Conservation (phyloP, 1,140 invertebrate genomes). For the Tribolium castaneum region DNA sequence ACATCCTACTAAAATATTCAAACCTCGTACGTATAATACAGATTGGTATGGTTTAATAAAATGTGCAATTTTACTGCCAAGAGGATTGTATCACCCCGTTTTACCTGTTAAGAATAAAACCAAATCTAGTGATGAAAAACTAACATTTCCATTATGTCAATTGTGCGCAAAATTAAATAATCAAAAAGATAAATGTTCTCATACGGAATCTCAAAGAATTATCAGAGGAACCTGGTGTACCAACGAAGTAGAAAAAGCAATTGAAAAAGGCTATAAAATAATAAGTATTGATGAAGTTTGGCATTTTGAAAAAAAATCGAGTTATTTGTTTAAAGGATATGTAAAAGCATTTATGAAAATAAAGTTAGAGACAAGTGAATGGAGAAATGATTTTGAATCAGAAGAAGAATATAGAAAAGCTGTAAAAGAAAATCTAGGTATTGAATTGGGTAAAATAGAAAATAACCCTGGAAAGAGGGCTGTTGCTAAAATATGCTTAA, state of each 20-base stretch:
- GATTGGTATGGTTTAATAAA: conserved; percentile 44
- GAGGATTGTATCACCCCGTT: conserved; percentile 42
- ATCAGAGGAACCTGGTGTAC: conserved; percentile 15
- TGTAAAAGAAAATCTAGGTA: too few relatives aligned
- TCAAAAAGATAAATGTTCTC: conserved; percentile 9
- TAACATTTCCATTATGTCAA: conserved; percentile 16
- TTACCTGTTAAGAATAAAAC: conserved; percentile 42
- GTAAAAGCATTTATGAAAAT: too few relatives aligned
- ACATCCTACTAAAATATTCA: conserved; percentile 38
- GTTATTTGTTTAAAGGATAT: too few relatives aligned
- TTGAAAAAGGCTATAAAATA: conserved; percentile 5
- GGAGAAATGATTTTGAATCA: too few relatives aligned
- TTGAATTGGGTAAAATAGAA: too few relatives aligned
- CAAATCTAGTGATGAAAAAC: conserved; percentile 31
- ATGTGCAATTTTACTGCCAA: conserved; percentile 45
- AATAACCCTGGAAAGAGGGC: too few relatives aligned
- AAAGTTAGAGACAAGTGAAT: too few relatives aligned
- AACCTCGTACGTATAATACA: conserved; percentile 38
- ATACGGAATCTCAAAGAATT: conserved; percentile 12
- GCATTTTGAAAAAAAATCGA: neutral
- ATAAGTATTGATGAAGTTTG: conserved; percentile 10
- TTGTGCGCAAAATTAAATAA: conserved; percentile 12
- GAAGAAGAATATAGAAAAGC: too few relatives aligned
- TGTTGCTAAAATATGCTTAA: too few relatives aligned
- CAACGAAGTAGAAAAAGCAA: conserved; percentile 6